Base-by-base conservation (phyloP, 2,888 invertebrate species). In the Hipparchia sbordonii region DNA sequence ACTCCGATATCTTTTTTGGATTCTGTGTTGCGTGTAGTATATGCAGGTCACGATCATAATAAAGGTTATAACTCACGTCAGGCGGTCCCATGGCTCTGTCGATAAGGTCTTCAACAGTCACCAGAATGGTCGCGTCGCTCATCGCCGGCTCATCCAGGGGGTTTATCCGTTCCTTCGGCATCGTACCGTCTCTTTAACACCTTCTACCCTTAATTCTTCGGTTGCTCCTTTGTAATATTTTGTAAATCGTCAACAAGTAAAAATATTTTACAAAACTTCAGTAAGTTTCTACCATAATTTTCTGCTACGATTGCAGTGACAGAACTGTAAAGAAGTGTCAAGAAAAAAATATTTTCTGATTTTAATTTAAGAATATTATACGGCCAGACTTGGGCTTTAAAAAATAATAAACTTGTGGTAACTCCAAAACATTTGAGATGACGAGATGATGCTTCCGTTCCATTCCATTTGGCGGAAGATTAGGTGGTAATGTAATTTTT, bases 101-200 rank as follows among this genome's bases (percentile, higher is more conserved):
- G 70, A 92, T 91, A 5, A 91, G 85, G 54, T 90, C 89, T 73
- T 91, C 90, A 0, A 92, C 86, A 67, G 83, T 91, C 12, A 90
- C 67, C 0, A 91, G 81, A 0, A 91, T 72, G 1, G 85, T 80
- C 8, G 72, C 75, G 67, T 89, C 89, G 77, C 89, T 89, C 88
- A 88, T 88, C n/a, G 75, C 79, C 1, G 88, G 85, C n/a, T 82
- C 84, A 10, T 81, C 84, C 9, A 73, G 9, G 33, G 13, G 6
- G 23, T 51, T 63, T 39, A 70, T 66, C 78, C 78, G 78, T 46
- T 6, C 7, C 52, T 68, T 75, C 59, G 46, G n/a, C 45, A 61
- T 67, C 13, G 59, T 46, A n/a, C 9, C 10, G 5, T 33, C 39
- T 39, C 10, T 33, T 23, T 6, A 54, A 7, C 33, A 5, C 33